Evolutionary conservation across 1,140 invertebrate genomes (phyloP), one percentile per base, ranked within the genome.

Genomic region (Caenorhabditis latens): DNA sequence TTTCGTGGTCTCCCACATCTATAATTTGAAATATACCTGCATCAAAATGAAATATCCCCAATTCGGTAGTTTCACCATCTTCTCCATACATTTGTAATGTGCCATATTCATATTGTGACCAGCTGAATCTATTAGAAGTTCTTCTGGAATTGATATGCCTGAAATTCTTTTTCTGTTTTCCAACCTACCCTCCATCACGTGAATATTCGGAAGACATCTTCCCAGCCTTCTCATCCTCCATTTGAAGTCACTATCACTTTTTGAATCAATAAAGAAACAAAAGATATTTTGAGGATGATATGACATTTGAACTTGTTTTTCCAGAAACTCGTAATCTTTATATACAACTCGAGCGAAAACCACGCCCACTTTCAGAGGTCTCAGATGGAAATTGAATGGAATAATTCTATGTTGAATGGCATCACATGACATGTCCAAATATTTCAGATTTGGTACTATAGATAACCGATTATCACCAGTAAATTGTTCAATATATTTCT

Each of bases 331-430:
- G 42, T 84, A 84, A 32, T 84, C 83, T 48, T 61, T 84, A 19
- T 84, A 84, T n/a, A 84, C 83, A 32, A 84, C 46, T 58, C 83
- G 32, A 13, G 83, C 83, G 24, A 84, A 84, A 24, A 65, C 83
- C 53, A 84, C 83, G 7, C 83, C 83, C 7, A 79, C 11, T 79
- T 79, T 50, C 46, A 79, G 24, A 8, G 71, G 71, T 19, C 46
- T n/a, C n/a, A 79, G 11, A 24, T 50, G 71, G 42, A 50, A 50
- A 21, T 79, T 50, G 71, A 79, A 79, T 14, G 71, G 71, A 24
- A 79, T 79, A 24, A 79, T 79, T 50, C 71, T 19, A 50, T 50
- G 53, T 32, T 79, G 71, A 79, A 79, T 79, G 6, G 71, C 43
- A 50, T 24, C 7, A 53, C 71, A 79, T 50, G 71, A 79, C 71